Conservation (phyloP, 2,888 invertebrate species). For the Archips crataeganus region DNA sequence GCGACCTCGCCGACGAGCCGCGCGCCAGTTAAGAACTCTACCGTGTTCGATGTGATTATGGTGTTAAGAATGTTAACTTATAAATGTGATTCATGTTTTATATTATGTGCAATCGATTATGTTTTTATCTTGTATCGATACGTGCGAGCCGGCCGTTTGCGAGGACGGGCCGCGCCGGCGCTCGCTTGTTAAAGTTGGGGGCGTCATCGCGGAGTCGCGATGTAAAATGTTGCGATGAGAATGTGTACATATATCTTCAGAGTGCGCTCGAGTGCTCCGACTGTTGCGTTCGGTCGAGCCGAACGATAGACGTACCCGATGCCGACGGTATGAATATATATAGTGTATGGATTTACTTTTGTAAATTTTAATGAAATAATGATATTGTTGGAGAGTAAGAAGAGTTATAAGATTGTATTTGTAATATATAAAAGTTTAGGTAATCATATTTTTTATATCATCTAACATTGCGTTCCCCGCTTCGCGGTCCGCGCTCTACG, state of each 20-base stretch:
- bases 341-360: slow-evolving; percentile 74
- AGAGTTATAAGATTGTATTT: slow-evolving; percentile 56
- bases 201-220: slow-evolving; percentile 19
- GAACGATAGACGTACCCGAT: slow-evolving; percentile 18
- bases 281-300: slow-evolving; percentile 27
- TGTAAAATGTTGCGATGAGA: slow-evolving; percentile 31
- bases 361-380: slow-evolving; percentile 80
- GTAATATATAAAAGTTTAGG: slow-evolving; percentile 74
- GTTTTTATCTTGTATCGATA: slow-evolving; percentile 46
- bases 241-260: slow-evolving; percentile 61
- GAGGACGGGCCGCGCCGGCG: slow-evolving; percentile 17
- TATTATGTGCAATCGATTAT: slow-evolving; percentile 68
- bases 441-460: slow-evolving; percentile 70
- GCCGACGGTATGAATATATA: slow-evolving; percentile 58
- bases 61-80: slow-evolving; percentile 43
- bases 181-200: slow-evolving; percentile 19
- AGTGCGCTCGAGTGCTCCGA: slow-evolving; percentile 29
- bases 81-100: slow-evolving; percentile 49
- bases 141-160: neutral
- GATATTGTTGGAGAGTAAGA: slow-evolving; percentile 73
- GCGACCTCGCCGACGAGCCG: slow-evolving; percentile 72
- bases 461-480: slow-evolving; percentile 51
- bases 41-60: slow-evolving; percentile 26
- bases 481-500: slow-evolving; percentile 24
- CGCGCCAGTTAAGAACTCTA: slow-evolving; percentile 61